Percentiles rank a stretch among this genome's conserved stretches.
Conservation (phyloP, 2,113 vertebrate genomes). For the Pampusana beccarii region DNA sequence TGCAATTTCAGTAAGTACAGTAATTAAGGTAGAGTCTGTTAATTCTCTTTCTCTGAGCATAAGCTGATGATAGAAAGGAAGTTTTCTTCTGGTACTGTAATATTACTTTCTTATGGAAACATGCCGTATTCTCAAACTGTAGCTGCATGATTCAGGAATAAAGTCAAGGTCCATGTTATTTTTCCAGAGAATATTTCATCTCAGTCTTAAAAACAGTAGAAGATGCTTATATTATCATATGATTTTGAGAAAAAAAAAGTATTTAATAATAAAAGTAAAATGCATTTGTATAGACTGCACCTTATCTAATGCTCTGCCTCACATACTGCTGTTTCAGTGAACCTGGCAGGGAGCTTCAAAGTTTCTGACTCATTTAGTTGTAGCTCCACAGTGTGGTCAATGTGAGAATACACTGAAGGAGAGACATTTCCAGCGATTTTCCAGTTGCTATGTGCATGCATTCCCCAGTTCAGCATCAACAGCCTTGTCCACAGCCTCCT, state of each 20-base stretch:
- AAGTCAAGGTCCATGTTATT: not conserved
- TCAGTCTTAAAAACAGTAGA: not conserved
- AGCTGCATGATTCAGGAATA: not conserved
- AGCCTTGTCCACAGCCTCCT: not conserved
- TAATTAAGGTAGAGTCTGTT: not conserved
- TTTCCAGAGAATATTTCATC: not conserved
- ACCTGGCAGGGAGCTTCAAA: not conserved
- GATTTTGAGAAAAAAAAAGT: not conserved
- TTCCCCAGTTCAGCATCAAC: not conserved
- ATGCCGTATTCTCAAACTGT: not conserved
- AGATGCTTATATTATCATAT: not conserved
- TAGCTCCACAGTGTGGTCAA: slow-evolving; percentile 68
- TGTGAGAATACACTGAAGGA: not conserved
- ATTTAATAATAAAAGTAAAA: not conserved
- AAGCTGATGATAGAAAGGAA: not conserved
- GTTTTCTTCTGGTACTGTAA: not conserved
- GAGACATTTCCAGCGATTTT: not conserved
- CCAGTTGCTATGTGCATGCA: not conserved
- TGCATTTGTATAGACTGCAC: not conserved
- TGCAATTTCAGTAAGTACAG: not conserved
- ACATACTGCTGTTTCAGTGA: not conserved
- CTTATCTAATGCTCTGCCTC: not conserved
- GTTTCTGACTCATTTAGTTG: slow-evolving; percentile 23
- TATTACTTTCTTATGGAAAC: not conserved
- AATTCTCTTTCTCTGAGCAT: not conserved